Evolutionary conservation across 2,888 invertebrate species (phyloP), one percentile per base, ranked within the genome.

Genomic region (Reticulitermes lucifugus): DNA sequence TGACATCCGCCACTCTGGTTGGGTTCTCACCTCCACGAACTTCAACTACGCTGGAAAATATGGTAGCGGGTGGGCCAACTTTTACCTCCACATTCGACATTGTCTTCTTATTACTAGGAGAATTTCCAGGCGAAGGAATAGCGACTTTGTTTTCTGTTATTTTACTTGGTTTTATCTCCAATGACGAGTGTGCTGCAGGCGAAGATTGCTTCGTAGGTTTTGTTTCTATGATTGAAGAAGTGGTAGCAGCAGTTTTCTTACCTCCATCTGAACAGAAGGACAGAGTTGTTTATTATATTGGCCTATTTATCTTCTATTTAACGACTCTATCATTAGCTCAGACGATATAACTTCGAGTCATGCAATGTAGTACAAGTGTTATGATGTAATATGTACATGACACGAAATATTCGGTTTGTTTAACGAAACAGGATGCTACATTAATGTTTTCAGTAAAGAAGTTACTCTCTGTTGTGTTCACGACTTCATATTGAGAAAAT

Each of bases 91-190:
- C 88, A 43, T 60, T 81, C 29, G 85, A 79, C 4, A 83, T 51
- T 41, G 77, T 22, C 14, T 25, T 79, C 14, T 43, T 77, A 4
- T 43, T 71, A 46, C 25, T 25, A 14, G 22, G 18, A 14, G 22
- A 41, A 22, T 46, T 46, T 18, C 73, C 83, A 5, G 25, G 2
- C 55, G 14, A 18, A 29, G n/a, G 12, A 0, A 82, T 41, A 14
- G 73, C 29, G 18, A n/a, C 65, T 60, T 85, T 85, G 79, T 83
- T 83, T 14, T 86, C 86, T 59, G 88, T 85, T 0, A 92, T 89
- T 88, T 91, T 92, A 85, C 91, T 91, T 0, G 92, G 92, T 88
- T 91, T 91, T 87, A 92, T 92, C 85, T 89, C 89, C n/a, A 87
- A 51, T 41, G 88, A 87, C 12, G 88, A 85, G 41, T 88, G 79